phyloP scores from a whole-genome alignment of 2,113 vertebrate species.

The Colinus virginianus region DNA sequence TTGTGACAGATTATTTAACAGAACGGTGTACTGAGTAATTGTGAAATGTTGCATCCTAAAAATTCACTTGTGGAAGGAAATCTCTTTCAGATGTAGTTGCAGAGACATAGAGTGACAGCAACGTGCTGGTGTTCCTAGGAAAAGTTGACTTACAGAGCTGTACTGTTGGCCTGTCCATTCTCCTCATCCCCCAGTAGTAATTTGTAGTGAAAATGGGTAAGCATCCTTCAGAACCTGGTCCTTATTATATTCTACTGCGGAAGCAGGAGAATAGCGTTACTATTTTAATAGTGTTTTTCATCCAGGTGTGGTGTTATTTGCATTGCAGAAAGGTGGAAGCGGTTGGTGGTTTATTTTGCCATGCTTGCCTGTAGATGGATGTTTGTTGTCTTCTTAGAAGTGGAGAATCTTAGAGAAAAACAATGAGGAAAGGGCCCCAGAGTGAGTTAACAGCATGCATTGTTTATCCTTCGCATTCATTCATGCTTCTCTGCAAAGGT shows the following conservation, averaged over 20 bases:
- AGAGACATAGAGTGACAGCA: background rate
- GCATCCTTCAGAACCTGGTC: background rate
- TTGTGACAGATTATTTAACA: slow-evolving; percentile 13
- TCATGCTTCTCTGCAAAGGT: fast-evolving
- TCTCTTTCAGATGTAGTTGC: background rate
- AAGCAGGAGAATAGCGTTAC: background rate
- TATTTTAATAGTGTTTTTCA: background rate
- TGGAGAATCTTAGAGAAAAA: background rate
- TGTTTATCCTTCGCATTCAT: background rate
- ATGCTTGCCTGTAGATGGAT: background rate
- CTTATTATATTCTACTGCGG: background rate
- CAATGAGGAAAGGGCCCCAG: background rate
- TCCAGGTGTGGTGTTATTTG: background rate
- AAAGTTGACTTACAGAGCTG: background rate
- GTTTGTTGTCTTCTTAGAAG: background rate
- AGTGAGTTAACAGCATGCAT: background rate
- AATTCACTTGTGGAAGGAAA: background rate
- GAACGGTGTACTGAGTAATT: slow-evolving; percentile 21
- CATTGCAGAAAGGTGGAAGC: background rate
- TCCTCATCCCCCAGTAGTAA: background rate
- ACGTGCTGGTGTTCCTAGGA: background rate
- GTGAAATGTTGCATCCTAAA: background rate
- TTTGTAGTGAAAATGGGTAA: background rate
- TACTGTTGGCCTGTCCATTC: background rate
- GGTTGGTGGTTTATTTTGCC: too few species aligned